These are phyloP conservation scores for Adelosebastes latens DNA, from an alignment of 2,797 vertebrate species.

Conservation along the genomic window DNA sequence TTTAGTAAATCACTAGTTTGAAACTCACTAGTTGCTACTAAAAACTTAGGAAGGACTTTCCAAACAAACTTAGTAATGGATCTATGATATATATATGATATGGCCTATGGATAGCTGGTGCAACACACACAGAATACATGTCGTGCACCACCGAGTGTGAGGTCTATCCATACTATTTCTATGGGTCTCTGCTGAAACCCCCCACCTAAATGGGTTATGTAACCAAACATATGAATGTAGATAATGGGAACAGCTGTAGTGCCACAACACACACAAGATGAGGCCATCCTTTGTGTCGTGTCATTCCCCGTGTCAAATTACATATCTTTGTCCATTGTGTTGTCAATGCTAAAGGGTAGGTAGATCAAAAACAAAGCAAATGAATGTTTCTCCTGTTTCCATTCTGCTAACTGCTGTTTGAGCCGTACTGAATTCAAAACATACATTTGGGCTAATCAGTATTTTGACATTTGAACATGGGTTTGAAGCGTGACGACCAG, in stretches of 20 bases:
- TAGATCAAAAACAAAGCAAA: constrained; percentile 14
- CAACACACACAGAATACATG: neutral
- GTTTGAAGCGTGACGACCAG: neutral
- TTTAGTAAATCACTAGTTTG: neutral
- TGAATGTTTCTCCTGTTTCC: neutral
- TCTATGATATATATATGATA: too few species aligned
- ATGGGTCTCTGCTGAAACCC: neutral
- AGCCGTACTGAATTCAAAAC: neutral
- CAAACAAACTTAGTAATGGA: neutral
- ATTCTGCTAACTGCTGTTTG: neutral
- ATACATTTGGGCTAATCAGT: neutral
- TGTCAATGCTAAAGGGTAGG: neutral
- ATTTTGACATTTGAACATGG: neutral
- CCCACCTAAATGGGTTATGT: constrained; percentile 20
- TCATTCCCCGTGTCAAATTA: constrained; percentile 42
- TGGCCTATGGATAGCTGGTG: neutral
- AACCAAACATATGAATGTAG: constrained; percentile 24
- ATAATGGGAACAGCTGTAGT: constrained; percentile 42
- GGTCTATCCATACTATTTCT: neutral
- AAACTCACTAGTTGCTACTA: neutral
- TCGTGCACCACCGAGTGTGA: neutral
- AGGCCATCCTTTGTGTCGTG: constrained; percentile 43
- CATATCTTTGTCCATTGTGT: constrained; percentile 20
- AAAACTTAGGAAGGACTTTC: neutral
- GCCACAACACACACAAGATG: constrained; percentile 16